A percentile compares a stretch with the other conserved stretches of the same genome.
Conservation (phyloP, 2,797 vertebrate genomes). For the Luscinia megarhynchos region DNA sequence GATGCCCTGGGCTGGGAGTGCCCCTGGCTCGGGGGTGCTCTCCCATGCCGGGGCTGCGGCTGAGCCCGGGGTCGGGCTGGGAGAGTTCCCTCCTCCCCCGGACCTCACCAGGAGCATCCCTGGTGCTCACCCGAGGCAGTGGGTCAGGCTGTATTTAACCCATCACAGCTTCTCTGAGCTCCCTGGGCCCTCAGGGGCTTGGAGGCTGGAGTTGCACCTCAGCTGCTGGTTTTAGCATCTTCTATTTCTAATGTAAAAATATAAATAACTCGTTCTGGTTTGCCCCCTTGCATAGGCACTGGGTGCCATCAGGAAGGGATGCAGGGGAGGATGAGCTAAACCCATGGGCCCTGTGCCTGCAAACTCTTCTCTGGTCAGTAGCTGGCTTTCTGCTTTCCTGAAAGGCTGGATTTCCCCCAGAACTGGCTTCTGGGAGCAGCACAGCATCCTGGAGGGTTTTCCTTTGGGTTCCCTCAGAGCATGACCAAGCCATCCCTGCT, state of each 20-base stretch:
- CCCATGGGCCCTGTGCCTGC: background rate
- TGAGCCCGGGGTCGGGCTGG: background rate
- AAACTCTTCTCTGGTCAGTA: background rate
- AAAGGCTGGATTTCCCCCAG: background rate
- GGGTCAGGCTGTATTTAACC: background rate
- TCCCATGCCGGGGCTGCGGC: background rate
- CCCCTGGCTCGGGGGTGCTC: background rate
- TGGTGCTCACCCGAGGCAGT: background rate
- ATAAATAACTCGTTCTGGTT: background rate
- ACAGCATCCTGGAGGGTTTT: background rate
- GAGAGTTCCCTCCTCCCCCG: background rate
- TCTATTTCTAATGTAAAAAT: background rate
- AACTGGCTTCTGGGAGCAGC: background rate
- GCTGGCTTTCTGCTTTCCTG: background rate
- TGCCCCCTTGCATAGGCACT: background rate
- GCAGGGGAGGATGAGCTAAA: background rate
- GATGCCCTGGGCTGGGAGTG: background rate
- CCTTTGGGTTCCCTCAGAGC: background rate
- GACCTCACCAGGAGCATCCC: background rate
- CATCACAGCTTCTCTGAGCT: accelerated
- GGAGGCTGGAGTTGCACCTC: background rate
- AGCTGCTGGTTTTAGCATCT: background rate
- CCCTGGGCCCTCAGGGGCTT: background rate
- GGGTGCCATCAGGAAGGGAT: background rate
- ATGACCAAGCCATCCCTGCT: background rate